Conservation (phyloP, 2,888 invertebrate species). For the Papilio demoleus region DNA sequence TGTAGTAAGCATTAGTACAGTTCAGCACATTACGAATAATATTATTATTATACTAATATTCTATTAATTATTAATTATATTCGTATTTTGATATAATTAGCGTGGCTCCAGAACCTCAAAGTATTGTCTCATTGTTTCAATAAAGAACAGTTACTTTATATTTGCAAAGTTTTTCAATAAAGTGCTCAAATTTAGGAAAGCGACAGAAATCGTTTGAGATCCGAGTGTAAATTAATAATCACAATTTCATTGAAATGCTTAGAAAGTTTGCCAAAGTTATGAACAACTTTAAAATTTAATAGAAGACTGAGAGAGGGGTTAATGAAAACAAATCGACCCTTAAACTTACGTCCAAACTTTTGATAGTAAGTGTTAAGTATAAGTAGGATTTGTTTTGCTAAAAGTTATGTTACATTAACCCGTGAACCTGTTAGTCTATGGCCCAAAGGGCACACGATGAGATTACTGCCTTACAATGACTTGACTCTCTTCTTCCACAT, state of each 20-base stretch:
- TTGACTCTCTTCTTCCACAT: not conserved
- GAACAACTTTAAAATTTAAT: constrained; percentile 36
- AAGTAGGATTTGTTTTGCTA: not conserved
- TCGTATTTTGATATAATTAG: too few relatives aligned
- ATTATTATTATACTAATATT: too few relatives aligned
- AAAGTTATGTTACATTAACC: not conserved
- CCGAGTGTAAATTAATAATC: constrained; percentile 26
- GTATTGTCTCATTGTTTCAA: not conserved
- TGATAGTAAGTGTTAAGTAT: constrained; percentile 5
- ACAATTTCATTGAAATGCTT: constrained; percentile 29
- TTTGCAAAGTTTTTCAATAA: constrained; percentile 5
- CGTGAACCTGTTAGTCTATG: not conserved
- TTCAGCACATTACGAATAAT: too few relatives aligned
- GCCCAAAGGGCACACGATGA: too few relatives aligned
- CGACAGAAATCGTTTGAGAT: constrained; percentile 14
- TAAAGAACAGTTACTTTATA: constrained; percentile 6
- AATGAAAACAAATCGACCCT: constrained; percentile 32
- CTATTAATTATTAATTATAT: too few relatives aligned
- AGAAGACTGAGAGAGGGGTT: constrained; percentile 29
- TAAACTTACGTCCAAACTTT: constrained; percentile 24
- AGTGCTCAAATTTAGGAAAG: constrained; percentile 1
- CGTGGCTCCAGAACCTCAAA: not conserved
- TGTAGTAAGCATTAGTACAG: too few relatives aligned
- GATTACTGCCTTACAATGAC: too few relatives aligned
- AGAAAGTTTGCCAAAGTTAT: constrained; percentile 28